A percentile compares a stretch with the other conserved stretches of the same genome.
Evolutionary conservation across 2,797 vertebrate genomes (phyloP).

Genomic region (Alfaro cultratus): DNA sequence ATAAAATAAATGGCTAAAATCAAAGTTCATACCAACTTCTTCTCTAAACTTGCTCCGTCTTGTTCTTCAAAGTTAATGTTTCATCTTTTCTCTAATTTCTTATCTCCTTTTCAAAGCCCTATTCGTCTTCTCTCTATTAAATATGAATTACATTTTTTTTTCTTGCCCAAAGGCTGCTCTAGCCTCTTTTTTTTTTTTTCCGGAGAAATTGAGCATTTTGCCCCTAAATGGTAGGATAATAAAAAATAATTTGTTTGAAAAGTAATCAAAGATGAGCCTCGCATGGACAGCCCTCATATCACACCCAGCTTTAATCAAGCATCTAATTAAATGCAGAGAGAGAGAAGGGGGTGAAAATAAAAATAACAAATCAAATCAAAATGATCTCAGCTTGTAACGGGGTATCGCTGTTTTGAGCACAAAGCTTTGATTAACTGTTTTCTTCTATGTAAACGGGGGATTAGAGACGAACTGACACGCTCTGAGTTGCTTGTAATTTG

Average conservation of each 20-base stretch:
- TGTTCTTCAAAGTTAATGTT: not conserved
- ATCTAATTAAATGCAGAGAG: conserved; percentile 64
- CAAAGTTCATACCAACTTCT: not conserved
- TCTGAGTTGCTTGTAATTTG: conserved; percentile 47
- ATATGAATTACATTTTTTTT: not conserved
- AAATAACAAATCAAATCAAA: conserved; percentile 53
- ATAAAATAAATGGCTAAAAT: not conserved
- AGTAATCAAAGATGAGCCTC: conserved; percentile 61
- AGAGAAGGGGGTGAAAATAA: not conserved
- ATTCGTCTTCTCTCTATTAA: conserved; percentile 1
- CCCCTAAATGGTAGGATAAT: conserved; percentile 40
- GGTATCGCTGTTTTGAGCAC: conserved; percentile 55
- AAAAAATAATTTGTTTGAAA: conserved; percentile 58
- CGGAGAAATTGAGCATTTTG: conserved; percentile 29
- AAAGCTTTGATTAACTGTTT: conserved; percentile 57
- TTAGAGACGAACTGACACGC: conserved; percentile 51
- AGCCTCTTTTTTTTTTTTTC: not conserved
- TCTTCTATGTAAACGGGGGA: conserved; percentile 32
- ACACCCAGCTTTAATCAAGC: conserved; percentile 59
- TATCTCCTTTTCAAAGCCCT: not conserved
- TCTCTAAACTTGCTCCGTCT: not conserved
- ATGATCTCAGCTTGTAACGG: conserved; percentile 39
- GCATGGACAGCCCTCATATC: conserved; percentile 9
- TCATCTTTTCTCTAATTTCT: not conserved
- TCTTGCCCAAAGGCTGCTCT: not conserved